Base-by-base conservation (phyloP, 2,888 invertebrate genomes). In the Patella pellucida region DNA sequence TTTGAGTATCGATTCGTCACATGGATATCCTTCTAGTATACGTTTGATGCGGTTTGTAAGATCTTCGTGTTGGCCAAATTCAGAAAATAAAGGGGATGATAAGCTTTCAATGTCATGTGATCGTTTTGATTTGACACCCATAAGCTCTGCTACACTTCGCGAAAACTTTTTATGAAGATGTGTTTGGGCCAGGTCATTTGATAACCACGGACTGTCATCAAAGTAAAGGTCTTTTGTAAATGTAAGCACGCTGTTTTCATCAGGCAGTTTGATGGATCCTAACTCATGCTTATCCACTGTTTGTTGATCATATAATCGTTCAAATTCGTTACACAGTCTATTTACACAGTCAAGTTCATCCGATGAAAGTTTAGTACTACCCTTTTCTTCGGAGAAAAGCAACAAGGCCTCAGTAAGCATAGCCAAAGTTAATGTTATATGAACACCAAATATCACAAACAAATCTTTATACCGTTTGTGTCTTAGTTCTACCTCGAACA, bases 31-130 rank as follows among this genome's bases (percentile, higher is more conserved):
- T 2, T 81, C 73, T 11, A 90, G 76, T 52, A 90, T 85, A 14
- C 88, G 75, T 69, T 83, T 85, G 27, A 90, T 76, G 56, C 89
- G 79, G n/a, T 82, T 84, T 12, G 87, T 83, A 5, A 90, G 82
- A 56, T 84, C 82, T 75, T 90, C 89, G n/a, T 83, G 80, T 76
- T 89, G 89, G 27, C 87, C 89, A 79, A 89, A 89, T 11, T 85
- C 83, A 12, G 84, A 80, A 1, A 81, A 82, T 31, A 67, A 50
- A 9, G 56, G 54, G 15, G 23, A 62, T 15, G 56, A 50, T 16
- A 68, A 68, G 12, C 56, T 62, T 31, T 71, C 71, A 3, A 78
- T 68, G 23, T 76, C 74, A 23, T 73, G 71, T 31, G 69, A 72
- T 16, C 77, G 72, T 31, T 80, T 77, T 11, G 76, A 75, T 52